phyloP scores from a whole-genome alignment of 1,140 invertebrate species.

The Drosophila hydei region DNA sequence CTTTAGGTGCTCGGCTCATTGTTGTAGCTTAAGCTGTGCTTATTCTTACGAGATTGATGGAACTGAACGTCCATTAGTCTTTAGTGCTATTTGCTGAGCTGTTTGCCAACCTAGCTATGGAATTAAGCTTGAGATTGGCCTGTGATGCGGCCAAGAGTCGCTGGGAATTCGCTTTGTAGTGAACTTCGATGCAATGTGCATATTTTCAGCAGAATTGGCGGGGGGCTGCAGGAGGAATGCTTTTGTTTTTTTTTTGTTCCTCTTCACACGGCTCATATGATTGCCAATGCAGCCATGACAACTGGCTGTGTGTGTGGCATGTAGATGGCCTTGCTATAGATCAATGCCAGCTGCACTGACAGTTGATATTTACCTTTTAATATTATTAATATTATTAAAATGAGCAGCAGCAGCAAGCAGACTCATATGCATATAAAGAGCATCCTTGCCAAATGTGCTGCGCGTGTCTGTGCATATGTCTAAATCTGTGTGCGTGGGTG shows the following conservation, averaged over 20 bases:
- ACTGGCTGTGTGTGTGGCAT: conserved; percentile 15
- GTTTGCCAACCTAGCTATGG: neutral
- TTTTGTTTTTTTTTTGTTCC: conserved; percentile 6
- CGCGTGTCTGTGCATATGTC: conserved; percentile 26
- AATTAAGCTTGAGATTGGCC: conserved; percentile 20
- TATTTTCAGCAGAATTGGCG: too few species aligned
- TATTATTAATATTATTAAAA: conserved; percentile 79
- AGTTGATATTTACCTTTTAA: conserved; percentile 80
- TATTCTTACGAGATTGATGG: neutral
- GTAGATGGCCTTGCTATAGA: conserved; percentile 54
- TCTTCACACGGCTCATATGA: conserved; percentile 7
- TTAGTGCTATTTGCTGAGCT: neutral
- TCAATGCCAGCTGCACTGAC: conserved; percentile 75
- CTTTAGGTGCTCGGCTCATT: neutral
- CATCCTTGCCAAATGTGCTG: conserved; percentile 59
- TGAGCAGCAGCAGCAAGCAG: conserved; percentile 40
- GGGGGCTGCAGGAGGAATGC: neutral
- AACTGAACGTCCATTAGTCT: neutral
- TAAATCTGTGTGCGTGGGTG: neutral
- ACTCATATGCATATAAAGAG: conserved; percentile 56
- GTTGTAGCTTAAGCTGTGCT: neutral
- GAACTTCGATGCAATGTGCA: conserved; percentile 7
- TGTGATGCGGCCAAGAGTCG: neutral
- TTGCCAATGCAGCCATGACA: conserved; percentile 30
- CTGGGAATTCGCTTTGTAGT: conserved; percentile 13